Evolutionary conservation across 2,888 invertebrate genomes (phyloP).

Genomic region (Choreutis nemorana): DNA sequence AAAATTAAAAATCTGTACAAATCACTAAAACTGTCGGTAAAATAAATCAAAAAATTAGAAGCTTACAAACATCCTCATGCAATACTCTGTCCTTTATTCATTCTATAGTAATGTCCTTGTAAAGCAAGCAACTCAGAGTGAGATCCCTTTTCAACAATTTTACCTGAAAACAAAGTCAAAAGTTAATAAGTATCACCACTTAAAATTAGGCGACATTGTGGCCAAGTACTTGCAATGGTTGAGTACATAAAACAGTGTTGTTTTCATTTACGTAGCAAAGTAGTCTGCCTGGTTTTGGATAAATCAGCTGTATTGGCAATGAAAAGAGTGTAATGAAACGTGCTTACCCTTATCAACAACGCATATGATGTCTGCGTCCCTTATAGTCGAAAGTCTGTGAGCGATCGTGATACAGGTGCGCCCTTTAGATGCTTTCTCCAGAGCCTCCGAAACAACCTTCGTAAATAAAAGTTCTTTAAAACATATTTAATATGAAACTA

Average conservation of each 20-base stretch:
- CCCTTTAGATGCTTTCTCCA: constrained; percentile 82
- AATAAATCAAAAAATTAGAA: no score
- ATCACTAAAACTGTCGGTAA: no score
- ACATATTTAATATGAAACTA: not conserved
- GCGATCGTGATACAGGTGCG: constrained; percentile 89
- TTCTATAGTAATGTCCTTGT: constrained; percentile 71
- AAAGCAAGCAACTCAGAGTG: constrained; percentile 72
- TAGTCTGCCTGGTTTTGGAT: no score
- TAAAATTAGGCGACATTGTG: no score
- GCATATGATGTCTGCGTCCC: constrained; percentile 84
- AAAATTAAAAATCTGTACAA: no score
- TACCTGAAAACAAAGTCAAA: constrained; percentile 49
- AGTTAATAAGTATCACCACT: no score
- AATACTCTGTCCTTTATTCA: constrained; percentile 59
- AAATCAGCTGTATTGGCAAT: not conserved
- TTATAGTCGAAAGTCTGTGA: constrained; percentile 84
- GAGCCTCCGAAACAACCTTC: constrained; percentile 83
- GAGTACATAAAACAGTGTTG: no score
- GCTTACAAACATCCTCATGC: no score
- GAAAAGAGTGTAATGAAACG: constrained; percentile 1
- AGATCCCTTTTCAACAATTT: constrained; percentile 76
- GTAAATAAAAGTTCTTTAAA: no score
- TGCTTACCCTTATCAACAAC: constrained; percentile 77
- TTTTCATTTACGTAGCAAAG: no score
- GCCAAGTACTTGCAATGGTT: no score